These are phyloP conservation scores for Megastigmus dorsalis DNA, from an alignment of 2,888 invertebrate genomes.

Conservation along the genomic window DNA sequence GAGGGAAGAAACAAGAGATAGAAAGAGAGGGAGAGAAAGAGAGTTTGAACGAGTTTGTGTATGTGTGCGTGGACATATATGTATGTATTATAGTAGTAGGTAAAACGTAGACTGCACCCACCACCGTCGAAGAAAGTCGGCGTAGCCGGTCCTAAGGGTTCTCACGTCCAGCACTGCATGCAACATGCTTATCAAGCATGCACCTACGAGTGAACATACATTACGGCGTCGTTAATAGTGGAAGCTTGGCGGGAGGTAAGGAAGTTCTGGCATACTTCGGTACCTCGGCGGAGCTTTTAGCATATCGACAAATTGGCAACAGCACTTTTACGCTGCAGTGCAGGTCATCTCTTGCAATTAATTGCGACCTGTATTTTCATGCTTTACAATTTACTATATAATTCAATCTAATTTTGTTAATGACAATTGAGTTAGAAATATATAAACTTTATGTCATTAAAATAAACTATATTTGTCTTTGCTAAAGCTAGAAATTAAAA, in stretches of 20 bases:
- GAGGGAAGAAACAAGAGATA: not conserved
- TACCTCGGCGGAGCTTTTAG: no score
- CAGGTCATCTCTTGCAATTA: no score
- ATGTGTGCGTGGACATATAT: not conserved
- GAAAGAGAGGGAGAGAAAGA: not conserved
- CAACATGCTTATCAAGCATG: slow-evolving; percentile 71
- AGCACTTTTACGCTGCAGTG: no score
- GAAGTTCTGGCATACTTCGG: no score
- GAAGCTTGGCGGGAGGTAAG: no score
- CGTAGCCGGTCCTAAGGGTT: slow-evolving; percentile 66
- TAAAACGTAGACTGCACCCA: slow-evolving; percentile 60
- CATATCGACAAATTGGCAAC: no score
- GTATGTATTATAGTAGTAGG: not conserved
- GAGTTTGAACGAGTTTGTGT: not conserved
- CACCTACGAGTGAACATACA: slow-evolving; percentile 64
- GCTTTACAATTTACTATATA: no score
- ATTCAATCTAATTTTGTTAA: no score
- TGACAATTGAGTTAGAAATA: no score
- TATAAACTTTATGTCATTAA: not conserved
- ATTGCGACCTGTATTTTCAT: no score
- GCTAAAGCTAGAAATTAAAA: no score
- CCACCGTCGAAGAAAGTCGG: slow-evolving; percentile 67
- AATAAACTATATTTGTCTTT: no score
- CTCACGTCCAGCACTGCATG: slow-evolving; percentile 64
- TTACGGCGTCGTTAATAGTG: slow-evolving; percentile 6